Conservation (phyloP, 1,140 invertebrate species). For the Heliconius congener region DNA sequence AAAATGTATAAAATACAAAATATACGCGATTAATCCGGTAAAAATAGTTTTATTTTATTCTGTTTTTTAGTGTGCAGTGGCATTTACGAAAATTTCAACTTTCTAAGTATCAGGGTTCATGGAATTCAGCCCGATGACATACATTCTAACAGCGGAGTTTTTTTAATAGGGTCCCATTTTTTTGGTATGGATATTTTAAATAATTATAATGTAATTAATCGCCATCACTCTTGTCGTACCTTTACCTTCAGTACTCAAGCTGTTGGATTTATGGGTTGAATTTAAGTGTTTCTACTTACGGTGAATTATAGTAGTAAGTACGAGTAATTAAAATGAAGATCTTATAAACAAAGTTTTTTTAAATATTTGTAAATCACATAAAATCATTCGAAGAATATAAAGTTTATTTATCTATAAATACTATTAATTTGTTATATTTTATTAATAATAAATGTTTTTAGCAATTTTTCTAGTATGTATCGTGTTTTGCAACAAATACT, state of each 20-base stretch:
- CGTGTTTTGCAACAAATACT: too few relatives aligned
- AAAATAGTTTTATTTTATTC: too few relatives aligned
- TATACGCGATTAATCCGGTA: too few relatives aligned
- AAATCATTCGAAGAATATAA: neutral
- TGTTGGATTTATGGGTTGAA: constrained; percentile 11
- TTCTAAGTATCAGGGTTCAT: neutral
- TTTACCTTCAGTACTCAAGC: neutral
- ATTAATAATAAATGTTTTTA: too few relatives aligned
- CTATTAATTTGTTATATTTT: neutral
- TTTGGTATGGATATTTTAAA: neutral
- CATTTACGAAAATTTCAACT: too few relatives aligned
- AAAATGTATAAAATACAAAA: too few relatives aligned
- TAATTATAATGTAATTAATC: neutral
- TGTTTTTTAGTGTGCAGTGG: too few relatives aligned
- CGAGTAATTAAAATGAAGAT: constrained; percentile 8
- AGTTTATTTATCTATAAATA: neutral
- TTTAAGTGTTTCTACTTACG: constrained; percentile 18
- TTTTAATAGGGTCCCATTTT: too few relatives aligned
- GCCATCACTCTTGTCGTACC: neutral
- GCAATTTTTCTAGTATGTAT: too few relatives aligned
- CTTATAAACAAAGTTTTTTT: neutral
- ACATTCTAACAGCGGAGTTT: too few relatives aligned
- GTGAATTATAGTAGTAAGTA: constrained; percentile 19
- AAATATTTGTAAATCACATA: neutral
- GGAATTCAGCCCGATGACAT: neutral